Percentiles rank a stretch among this genome's conserved stretches.
phyloP scores from a whole-genome alignment of 2,797 vertebrate genomes.

The Pseudochromis fuscus region DNA sequence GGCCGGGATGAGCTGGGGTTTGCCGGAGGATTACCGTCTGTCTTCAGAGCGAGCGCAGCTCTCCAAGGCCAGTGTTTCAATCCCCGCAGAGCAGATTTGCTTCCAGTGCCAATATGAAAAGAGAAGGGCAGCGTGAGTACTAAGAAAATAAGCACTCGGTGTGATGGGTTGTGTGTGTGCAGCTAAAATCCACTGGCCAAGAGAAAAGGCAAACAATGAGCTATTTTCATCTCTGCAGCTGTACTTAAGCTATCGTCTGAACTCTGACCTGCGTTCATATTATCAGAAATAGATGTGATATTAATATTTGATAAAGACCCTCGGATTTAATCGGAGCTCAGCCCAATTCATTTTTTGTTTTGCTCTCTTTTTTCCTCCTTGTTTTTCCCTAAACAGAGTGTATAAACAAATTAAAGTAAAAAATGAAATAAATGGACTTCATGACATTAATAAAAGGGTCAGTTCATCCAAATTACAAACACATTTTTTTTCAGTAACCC shows the following conservation, averaged over 20 bases:
- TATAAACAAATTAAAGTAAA: not conserved
- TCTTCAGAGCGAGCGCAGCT: conserved; percentile 56
- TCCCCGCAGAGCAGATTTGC: conserved; percentile 70
- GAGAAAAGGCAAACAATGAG: conserved; percentile 38
- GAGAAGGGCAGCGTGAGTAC: conserved; percentile 50
- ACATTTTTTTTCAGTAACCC: not conserved
- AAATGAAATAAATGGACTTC: not conserved
- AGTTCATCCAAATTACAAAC: not conserved
- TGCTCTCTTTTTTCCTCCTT: not conserved
- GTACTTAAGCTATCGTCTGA: conserved; percentile 12
- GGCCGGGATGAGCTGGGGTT: conserved; percentile 75
- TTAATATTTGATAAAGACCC: conserved; percentile 1
- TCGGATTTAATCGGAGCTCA: conserved; percentile 14
- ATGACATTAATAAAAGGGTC: conserved; percentile 8
- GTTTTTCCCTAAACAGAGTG: not conserved
- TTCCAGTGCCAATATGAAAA: conserved; percentile 60
- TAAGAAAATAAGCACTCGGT: conserved; percentile 29
- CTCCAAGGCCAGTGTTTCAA: conserved; percentile 67
- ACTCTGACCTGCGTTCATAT: conserved; percentile 14
- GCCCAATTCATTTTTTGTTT: not conserved
- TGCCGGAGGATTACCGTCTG: conserved; percentile 78
- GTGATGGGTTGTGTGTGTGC: conserved; percentile 23
- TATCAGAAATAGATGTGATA: not conserved
- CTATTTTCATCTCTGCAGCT: conserved; percentile 13
- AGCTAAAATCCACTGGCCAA: conserved; percentile 22